phyloP scores from a whole-genome alignment of 2,797 vertebrate genomes.

The Enteromius anoplus region DNA sequence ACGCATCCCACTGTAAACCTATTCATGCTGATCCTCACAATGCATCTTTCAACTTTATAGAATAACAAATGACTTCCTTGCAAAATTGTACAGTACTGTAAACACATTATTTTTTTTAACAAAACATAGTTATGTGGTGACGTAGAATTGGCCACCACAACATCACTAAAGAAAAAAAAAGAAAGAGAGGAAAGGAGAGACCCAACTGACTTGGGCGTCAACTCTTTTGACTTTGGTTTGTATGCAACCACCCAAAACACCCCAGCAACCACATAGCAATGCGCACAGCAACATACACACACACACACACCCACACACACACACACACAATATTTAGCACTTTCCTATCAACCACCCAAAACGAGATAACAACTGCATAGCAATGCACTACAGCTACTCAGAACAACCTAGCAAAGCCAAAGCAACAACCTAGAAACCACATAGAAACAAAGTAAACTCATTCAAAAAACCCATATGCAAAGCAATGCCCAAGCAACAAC shows the following conservation, averaged over 20 bases:
- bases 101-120: not conserved
- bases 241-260: not conserved
- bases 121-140: not conserved
- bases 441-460: not conserved
- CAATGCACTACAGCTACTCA: not conserved
- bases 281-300: not conserved
- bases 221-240: not conserved
- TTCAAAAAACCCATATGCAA: too few relatives aligned
- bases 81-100: not conserved
- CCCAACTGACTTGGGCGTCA: not conserved
- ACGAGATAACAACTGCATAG: not conserved
- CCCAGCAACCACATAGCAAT: not conserved
- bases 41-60: slow-evolving; percentile 9
- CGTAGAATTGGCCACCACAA: not conserved
- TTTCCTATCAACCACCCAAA: not conserved
- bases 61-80: not conserved
- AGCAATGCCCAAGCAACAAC: too few relatives aligned
- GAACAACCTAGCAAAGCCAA: not conserved
- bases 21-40: not conserved
- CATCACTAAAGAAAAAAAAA: not conserved
- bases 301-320: not conserved
- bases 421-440: not conserved
- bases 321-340: not conserved
- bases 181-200: not conserved
- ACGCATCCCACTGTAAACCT: slow-evolving; percentile 44